Conservation (phyloP, 2,888 invertebrate genomes). For the Serrognathus titanus region DNA sequence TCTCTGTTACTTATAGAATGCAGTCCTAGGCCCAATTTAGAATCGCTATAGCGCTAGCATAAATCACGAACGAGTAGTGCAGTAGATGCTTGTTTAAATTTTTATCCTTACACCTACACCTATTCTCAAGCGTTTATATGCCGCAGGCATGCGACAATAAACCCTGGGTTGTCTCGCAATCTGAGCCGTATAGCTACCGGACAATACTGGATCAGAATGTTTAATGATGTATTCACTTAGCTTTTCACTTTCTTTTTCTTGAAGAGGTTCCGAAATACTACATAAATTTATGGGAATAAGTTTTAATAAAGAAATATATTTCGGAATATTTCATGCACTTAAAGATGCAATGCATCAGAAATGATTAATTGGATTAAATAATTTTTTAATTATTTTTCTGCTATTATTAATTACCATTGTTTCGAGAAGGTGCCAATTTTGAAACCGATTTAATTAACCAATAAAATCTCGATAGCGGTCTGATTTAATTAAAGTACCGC, state of each 20-base stretch:
- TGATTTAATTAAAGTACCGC: neutral
- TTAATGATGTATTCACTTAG: slow-evolving; percentile 33
- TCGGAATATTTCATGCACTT: neutral
- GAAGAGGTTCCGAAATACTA: slow-evolving; percentile 14
- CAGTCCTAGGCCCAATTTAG: slow-evolving; percentile 25
- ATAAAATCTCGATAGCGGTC: neutral
- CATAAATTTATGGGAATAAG: neutral
- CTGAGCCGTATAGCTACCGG: slow-evolving; percentile 34
- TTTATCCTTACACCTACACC: slow-evolving; percentile 22
- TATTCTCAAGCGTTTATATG: slow-evolving; percentile 27
- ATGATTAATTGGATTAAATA: no score
- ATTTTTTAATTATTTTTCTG: no score
- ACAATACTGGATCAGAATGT: slow-evolving; percentile 39
- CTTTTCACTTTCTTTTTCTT: slow-evolving; percentile 17
- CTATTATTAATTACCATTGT: no score
- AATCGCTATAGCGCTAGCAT: slow-evolving; percentile 21
- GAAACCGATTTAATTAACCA: no score
- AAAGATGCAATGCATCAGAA: no score
- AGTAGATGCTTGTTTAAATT: slow-evolving; percentile 20
- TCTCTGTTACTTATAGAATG: slow-evolving; percentile 4
- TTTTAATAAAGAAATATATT: neutral
- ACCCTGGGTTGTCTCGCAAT: slow-evolving; percentile 29
- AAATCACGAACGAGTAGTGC: slow-evolving; percentile 20
- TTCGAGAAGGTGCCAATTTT: no score
- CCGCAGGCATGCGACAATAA: slow-evolving; percentile 32